Conservation (phyloP, 1,140 invertebrate species). For the Chelonus insularis region DNA sequence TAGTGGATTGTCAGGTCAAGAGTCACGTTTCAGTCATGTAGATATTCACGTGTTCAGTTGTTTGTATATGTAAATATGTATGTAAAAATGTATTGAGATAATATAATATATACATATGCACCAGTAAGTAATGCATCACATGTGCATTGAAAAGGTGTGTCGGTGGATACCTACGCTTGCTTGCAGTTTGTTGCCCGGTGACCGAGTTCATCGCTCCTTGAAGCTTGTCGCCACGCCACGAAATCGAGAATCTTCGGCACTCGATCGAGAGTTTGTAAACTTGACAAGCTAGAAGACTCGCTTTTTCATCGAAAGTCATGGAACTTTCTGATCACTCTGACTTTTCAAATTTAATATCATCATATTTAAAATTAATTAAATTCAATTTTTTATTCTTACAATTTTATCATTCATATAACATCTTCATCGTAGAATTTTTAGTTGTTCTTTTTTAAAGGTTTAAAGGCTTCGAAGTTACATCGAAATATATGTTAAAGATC, state of each 20-base stretch:
- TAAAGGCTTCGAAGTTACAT: no score
- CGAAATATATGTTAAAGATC: no score
- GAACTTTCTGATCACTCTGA: background rate
- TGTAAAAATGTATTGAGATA: background rate
- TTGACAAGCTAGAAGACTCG: constrained; percentile 36
- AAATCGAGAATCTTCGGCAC: constrained; percentile 56
- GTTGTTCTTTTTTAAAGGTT: no score
- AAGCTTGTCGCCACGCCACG: constrained; percentile 35
- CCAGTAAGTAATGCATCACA: background rate
- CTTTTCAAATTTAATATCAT: background rate
- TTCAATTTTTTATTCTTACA: no score
- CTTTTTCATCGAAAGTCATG: constrained; percentile 48
- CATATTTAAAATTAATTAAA: no score
- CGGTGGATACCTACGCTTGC: constrained; percentile 37
- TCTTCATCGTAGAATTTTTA: no score
- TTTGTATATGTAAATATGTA: constrained; percentile 21
- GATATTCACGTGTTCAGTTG: constrained; percentile 3
- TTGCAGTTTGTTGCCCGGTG: constrained; percentile 61
- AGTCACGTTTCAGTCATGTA: constrained; percentile 18
- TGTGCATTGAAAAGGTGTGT: constrained; percentile 13
- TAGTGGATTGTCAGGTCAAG: background rate
- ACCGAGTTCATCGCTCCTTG: constrained; percentile 58
- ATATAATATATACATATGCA: background rate
- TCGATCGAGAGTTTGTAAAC: constrained; percentile 19
- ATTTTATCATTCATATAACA: no score